Evolutionary conservation across 1,140 invertebrate genomes (phyloP).

Genomic region (Camponotus floridanus): DNA sequence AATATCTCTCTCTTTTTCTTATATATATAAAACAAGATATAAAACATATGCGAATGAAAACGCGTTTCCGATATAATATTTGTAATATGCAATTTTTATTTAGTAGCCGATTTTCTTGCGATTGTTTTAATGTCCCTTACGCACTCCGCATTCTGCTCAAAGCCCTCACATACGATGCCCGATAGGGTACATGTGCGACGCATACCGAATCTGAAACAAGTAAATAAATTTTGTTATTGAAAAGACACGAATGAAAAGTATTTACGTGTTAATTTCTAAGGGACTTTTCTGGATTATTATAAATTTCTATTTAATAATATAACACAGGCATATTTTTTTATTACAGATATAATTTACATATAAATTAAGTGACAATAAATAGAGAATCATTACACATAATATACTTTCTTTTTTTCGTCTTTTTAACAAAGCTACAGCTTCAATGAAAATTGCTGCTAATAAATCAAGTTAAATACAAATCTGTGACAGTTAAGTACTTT

Average conservation of each 20-base stretch:
- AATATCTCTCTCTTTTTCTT: too few relatives aligned
- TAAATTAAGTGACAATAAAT: slow-evolving; percentile 33
- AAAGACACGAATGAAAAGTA: background rate
- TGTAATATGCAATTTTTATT: background rate
- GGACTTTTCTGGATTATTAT: slow-evolving; percentile 25
- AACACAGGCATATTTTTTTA: background rate
- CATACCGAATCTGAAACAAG: slow-evolving; percentile 25
- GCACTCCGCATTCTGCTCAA: background rate
- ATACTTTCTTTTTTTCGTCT: background rate
- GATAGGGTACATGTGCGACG: background rate
- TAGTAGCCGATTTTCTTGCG: background rate
- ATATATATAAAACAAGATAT: background rate
- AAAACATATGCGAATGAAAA: slow-evolving; percentile 1
- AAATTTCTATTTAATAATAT: background rate
- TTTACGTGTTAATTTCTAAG: background rate
- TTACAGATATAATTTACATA: slow-evolving; percentile 15
- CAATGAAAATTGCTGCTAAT: background rate
- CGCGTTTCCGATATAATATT: slow-evolving; percentile 18
- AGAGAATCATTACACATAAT: slow-evolving; percentile 3
- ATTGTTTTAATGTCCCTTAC: background rate
- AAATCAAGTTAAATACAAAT: slow-evolving; percentile 18
- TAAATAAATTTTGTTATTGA: slow-evolving; percentile 19
- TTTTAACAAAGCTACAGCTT: slow-evolving; percentile 1
- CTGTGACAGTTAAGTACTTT: background rate
- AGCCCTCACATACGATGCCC: slow-evolving; percentile 11